Base-by-base conservation (phyloP, 2,113 vertebrate species). In the Tetrax tetrax region DNA sequence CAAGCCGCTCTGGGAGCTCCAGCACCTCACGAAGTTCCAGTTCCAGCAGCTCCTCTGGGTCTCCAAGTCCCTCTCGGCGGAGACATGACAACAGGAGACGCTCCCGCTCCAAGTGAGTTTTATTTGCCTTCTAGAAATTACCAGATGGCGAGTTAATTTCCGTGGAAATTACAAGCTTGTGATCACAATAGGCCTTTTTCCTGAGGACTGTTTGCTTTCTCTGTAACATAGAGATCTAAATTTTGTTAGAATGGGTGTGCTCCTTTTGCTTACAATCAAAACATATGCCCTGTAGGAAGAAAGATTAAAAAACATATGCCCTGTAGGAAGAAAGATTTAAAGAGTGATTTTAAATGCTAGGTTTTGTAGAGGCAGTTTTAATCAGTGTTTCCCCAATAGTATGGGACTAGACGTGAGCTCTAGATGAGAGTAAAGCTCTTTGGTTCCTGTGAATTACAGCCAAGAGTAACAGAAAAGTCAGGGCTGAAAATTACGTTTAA, bases 31-130 rank as follows among this genome's bases (percentile, higher is more conserved):
- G 99, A 6, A 99, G 99, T 68, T 99, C 99, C 59, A 99, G 99
- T 60, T 99, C 99, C 24, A 99, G 99, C 92, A 99, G 99, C 85
- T 99, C 99, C n/a, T 99, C 99, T 0, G 99, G 99, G 21, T 99
- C 99, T 19, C 99, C 99, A 0, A 99, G 99, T 76, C 99, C 99
- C 2, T 98, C 98, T 63, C 98, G 99, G 24, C 98, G 99, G 56
- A 98, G 99, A 33, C 99, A 99, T 2, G 99, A 99, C 97, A 99
- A 99, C 97, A 98, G 99, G 53, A 98, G 99, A 19, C 99, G 99
- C 7, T 99, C 99, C 9, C 99, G 98, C 48, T 99, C 99, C 81
- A 98, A 99, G 99, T 99, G 91, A 97, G 98, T 95, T 53, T 28
- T 16, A 5, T 17, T 81, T 70, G 33, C 8, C 29, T 38, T 31